Percentiles rank a stretch among this genome's conserved stretches.
Conservation (phyloP, 1,140 invertebrate genomes). For the Drosophila elegans region DNA sequence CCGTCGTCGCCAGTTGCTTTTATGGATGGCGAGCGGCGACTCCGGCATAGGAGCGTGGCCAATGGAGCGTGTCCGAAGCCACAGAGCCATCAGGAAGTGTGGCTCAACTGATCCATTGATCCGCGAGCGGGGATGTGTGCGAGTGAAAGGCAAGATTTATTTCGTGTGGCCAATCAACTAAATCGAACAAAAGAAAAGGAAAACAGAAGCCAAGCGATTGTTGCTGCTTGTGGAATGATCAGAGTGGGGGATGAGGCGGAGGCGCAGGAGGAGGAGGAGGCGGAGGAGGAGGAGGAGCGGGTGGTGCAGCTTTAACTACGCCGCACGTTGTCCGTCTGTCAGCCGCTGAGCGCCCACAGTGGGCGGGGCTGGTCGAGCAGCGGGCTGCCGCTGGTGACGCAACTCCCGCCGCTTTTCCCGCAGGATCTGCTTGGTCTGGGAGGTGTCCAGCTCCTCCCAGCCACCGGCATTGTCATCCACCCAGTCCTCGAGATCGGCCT, state of each 20-base stretch:
- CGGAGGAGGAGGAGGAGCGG: background rate
- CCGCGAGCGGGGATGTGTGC: slow-evolving; percentile 51
- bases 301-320: slow-evolving; percentile 45
- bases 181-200: slow-evolving; percentile 34
- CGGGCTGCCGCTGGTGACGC: slow-evolving; percentile 72
- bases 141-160: slow-evolving; percentile 61
- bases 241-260: slow-evolving; percentile 11
- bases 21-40: slow-evolving; percentile 12
- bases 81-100: slow-evolving; percentile 62
- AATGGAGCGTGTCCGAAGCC: slow-evolving; percentile 43
- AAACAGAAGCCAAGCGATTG: slow-evolving; percentile 11
- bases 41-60: slow-evolving; percentile 24
- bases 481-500: slow-evolving; percentile 84
- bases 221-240: slow-evolving; percentile 4
- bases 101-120: slow-evolving; percentile 9
- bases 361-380: slow-evolving; percentile 25
- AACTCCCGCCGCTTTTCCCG: slow-evolving; percentile 81
- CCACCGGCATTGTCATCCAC: slow-evolving; percentile 77
- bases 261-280: background rate
- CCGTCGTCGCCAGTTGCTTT: slow-evolving; percentile 20
- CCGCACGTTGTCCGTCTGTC: slow-evolving; percentile 51
- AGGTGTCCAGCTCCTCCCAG: slow-evolving; percentile 83
- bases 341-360: slow-evolving; percentile 71
- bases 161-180: slow-evolving; percentile 53
- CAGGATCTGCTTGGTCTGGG: slow-evolving; percentile 80